A percentile compares a stretch with the other conserved stretches of the same genome.
Conservation (phyloP, 2,113 vertebrate species). For the Paralichthys olivaceus region DNA sequence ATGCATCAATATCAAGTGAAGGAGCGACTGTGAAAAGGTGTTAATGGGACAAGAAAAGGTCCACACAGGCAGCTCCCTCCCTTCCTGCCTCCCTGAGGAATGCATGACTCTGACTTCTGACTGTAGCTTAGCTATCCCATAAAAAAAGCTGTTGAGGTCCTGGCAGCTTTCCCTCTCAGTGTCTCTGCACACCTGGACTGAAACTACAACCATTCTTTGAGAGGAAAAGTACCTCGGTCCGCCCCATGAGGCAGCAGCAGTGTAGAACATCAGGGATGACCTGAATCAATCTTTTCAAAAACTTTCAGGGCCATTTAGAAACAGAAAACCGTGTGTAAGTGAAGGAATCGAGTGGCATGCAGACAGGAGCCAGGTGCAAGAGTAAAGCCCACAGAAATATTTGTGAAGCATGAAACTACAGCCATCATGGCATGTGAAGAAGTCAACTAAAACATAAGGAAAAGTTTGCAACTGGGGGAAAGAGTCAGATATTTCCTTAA, state of each 20-base stretch:
- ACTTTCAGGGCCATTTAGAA: slow-evolving; percentile 20
- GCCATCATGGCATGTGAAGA: neutral
- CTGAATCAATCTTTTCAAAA: slow-evolving; percentile 26
- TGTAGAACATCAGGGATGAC: slow-evolving; percentile 51
- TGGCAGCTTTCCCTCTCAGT: slow-evolving; percentile 47
- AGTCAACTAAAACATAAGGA: neutral
- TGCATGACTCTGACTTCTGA: slow-evolving; percentile 35
- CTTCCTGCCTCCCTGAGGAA: slow-evolving; percentile 58
- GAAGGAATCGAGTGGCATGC: slow-evolving; percentile 4
- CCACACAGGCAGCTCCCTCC: slow-evolving; percentile 42
- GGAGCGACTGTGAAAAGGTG: slow-evolving; percentile 60
- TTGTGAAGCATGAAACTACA: neutral
- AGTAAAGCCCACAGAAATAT: slow-evolving; percentile 11
- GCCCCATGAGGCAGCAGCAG: slow-evolving; percentile 24
- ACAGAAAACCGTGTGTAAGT: neutral
- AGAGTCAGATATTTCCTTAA: too few species aligned
- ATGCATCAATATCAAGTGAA: slow-evolving; percentile 46
- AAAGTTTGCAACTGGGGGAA: too few species aligned
- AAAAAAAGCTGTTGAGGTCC: slow-evolving; percentile 13
- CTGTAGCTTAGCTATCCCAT: slow-evolving; percentile 13
- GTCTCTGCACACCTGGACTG: slow-evolving; percentile 66
- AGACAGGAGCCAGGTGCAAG: slow-evolving; percentile 14
- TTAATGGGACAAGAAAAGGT: slow-evolving; percentile 60
- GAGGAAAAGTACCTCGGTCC: slow-evolving; percentile 36
- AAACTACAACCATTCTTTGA: slow-evolving; percentile 32